Conservation (phyloP, 2,113 vertebrate genomes). For the Hyperoodon ampullatus region DNA sequence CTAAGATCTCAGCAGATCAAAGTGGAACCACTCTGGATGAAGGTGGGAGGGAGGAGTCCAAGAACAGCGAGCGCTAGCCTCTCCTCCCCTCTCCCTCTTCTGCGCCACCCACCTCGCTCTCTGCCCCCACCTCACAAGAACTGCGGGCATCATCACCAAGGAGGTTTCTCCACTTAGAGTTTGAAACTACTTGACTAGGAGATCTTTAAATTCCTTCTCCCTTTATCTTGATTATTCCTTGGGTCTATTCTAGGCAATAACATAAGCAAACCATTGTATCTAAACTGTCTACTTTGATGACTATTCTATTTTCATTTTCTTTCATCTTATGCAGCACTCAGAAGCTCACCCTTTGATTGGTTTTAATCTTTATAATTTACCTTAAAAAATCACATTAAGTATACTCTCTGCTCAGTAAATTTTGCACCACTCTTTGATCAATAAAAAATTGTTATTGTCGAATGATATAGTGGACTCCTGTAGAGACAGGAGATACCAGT, state of each 20-base stretch:
- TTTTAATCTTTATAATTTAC: constrained; percentile 39
- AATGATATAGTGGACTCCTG: neutral
- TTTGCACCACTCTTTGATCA: neutral
- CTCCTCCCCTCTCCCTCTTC: neutral
- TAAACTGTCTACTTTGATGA: neutral
- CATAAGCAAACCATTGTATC: neutral
- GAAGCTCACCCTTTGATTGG: neutral
- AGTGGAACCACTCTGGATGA: neutral
- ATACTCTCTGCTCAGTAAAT: neutral
- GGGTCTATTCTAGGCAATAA: neutral
- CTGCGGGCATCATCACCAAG: neutral
- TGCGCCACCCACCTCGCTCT: fast-evolving
- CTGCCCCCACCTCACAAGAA: neutral
- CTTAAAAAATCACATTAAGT: neutral
- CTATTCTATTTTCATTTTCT: neutral
- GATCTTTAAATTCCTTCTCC: neutral
- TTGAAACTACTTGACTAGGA: neutral
- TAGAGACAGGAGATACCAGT: neutral
- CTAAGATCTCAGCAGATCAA: neutral
- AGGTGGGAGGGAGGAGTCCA: too few relatives aligned
- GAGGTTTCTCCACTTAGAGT: neutral
- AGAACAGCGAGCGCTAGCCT: neutral
- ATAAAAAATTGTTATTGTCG: neutral
- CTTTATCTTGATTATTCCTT: neutral
- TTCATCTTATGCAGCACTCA: neutral